Base-by-base conservation (phyloP, 2,888 invertebrate species). In the Antitype chi region DNA sequence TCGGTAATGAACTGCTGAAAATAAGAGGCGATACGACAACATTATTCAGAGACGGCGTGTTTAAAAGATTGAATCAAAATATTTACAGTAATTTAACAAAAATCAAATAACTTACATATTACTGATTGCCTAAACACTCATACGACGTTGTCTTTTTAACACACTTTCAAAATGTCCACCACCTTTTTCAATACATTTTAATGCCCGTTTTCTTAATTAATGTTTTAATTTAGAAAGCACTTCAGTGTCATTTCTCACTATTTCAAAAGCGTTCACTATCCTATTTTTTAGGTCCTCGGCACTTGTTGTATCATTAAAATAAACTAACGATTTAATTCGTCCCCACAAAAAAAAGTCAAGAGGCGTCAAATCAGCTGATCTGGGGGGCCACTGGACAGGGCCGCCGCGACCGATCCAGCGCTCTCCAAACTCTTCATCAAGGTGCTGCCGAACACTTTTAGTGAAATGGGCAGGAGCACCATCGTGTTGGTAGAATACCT, bases 71-170 rank as follows among this genome's bases (percentile, higher is more conserved):
- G 63, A 63, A 63, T 63, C 43, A 63, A 52, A 7, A 52, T 67
- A 67, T 67, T 67, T 32, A 67, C 67, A 67, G 3, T 67, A 67
- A 66, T 66, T 28, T 52, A 28, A 68, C 25, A 69, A 43, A 43
- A 5, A 3, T 8, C 3, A 43, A 5, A 43, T 0, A n/a, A n/a
- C n/a, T n/a, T n/a, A n/a, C n/a, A 6, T 38, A 38, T 20, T 52
- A 52, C 52, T 52, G 7, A 52, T 52, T 52, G 20, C 52, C 20
- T 52, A 52, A 52, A 52, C 52, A 52, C 52, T 52, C 52, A 52
- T 52, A 52, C 52, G 52, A 52, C 52, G 52, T 52, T 52, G 52
- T 52, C 5, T 52, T 52, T 52, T 52, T 52, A 20, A 52, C 1
- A 52, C 52, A 52, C 52, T 52, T 52, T 52, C 52, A 52, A 52